Evolutionary conservation across 2,113 vertebrate genomes (phyloP).

Genomic region (Benitochromis conjunctus): DNA sequence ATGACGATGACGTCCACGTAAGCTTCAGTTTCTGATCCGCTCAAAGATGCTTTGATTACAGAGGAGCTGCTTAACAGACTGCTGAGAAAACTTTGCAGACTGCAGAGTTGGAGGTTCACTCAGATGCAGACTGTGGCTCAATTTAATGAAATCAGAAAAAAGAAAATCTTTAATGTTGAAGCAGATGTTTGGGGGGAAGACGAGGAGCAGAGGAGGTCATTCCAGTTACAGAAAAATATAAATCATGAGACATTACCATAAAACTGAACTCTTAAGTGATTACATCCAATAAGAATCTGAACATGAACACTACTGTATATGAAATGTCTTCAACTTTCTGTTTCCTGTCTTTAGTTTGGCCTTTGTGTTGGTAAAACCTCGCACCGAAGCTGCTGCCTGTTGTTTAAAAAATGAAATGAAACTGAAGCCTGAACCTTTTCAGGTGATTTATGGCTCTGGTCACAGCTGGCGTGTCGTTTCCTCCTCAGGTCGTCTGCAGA

Average conservation of each 20-base stretch:
- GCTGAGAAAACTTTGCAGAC: neutral
- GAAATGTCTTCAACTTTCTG: neutral
- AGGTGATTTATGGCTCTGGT: no score
- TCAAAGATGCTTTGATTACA: neutral
- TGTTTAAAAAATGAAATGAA: neutral
- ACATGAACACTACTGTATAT: neutral
- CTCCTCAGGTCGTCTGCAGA: neutral
- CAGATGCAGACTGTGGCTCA: accelerated
- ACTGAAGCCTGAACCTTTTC: neutral
- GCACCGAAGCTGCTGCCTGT: accelerated
- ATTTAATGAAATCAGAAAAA: neutral
- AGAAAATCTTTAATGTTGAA: neutral
- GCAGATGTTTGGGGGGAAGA: neutral
- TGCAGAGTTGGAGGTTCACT: neutral
- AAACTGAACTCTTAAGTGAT: neutral
- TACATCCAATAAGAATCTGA: neutral
- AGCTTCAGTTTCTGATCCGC: neutral
- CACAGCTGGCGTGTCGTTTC: neutral
- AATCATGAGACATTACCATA: no score
- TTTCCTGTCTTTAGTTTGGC: neutral
- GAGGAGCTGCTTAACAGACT: neutral
- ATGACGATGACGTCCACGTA: neutral
- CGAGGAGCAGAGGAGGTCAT: neutral
- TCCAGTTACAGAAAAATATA: neutral
- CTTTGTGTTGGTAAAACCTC: neutral